phyloP scores from a whole-genome alignment of 2,113 vertebrate species.

The Chionis minor region DNA sequence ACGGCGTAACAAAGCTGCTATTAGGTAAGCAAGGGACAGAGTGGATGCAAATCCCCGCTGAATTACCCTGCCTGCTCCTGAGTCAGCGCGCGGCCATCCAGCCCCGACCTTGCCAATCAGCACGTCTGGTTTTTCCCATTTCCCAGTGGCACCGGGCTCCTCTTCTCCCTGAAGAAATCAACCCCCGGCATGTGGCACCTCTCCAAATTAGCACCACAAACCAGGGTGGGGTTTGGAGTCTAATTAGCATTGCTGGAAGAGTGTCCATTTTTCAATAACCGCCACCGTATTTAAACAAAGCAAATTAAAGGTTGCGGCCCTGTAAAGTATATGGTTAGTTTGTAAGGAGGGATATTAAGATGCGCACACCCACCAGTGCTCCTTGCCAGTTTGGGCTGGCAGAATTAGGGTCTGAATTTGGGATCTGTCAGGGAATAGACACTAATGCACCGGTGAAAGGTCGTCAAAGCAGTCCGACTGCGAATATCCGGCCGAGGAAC shows the following conservation, averaged over 20 bases:
- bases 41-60: slow-evolving; percentile 45
- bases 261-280: neutral
- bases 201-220: slow-evolving; percentile 7
- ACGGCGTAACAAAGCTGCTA: slow-evolving; percentile 44
- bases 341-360: neutral
- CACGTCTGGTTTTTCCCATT: slow-evolving; percentile 31
- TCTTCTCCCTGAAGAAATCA: slow-evolving; percentile 19
- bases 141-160: slow-evolving; percentile 30
- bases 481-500: neutral
- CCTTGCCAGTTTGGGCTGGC: neutral
- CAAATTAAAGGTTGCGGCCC: neutral
- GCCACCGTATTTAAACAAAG: neutral
- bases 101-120: slow-evolving; percentile 61
- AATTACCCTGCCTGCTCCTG: slow-evolving; percentile 37
- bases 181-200: neutral
- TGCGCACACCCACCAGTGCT: neutral
- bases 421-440: neutral
- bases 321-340: neutral
- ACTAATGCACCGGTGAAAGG: slow-evolving; percentile 21
- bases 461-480: slow-evolving; percentile 30
- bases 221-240: neutral
- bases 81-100: slow-evolving; percentile 39
- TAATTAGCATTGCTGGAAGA: neutral
- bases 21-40: slow-evolving; percentile 62
- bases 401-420: neutral